Conservation (phyloP, 2,888 invertebrate species). For the Pammene aurita region DNA sequence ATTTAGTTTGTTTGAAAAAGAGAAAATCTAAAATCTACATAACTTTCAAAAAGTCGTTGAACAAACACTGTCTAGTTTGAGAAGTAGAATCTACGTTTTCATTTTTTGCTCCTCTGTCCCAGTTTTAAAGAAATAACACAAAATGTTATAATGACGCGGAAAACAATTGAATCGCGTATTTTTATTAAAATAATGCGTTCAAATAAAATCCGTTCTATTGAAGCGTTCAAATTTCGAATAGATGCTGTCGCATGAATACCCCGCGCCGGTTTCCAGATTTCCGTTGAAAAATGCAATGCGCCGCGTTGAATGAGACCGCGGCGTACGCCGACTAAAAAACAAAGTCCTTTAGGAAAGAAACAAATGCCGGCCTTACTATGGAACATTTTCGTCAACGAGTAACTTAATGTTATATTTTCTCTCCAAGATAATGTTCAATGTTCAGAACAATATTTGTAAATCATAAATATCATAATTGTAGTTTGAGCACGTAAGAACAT, state of each 20-base stretch:
- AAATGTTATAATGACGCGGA: neutral
- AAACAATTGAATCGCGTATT: neutral
- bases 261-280: conserved; percentile 56
- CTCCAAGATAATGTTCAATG: too few species aligned
- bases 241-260: conserved; percentile 53
- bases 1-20: too few species aligned
- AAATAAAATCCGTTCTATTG: conserved; percentile 8
- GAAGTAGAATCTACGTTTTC: too few species aligned
- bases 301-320: conserved; percentile 66
- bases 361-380: conserved; percentile 54
- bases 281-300: conserved; percentile 76
- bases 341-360: conserved; percentile 66
- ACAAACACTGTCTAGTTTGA: too few species aligned
- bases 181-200: neutral
- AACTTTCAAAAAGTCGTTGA: too few species aligned
- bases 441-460: too few species aligned
- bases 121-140: neutral
- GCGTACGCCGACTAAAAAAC: conserved; percentile 58
- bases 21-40: too few species aligned
- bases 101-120: neutral
- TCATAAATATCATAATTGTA: too few species aligned
- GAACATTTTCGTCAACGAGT: conserved; percentile 51
- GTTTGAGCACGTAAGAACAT: too few species aligned
- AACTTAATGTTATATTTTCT: too few species aligned
- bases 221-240: conserved; percentile 22